phyloP scores from a whole-genome alignment of 2,888 invertebrate species.

The Drosophila suboccidentalis region DNA sequence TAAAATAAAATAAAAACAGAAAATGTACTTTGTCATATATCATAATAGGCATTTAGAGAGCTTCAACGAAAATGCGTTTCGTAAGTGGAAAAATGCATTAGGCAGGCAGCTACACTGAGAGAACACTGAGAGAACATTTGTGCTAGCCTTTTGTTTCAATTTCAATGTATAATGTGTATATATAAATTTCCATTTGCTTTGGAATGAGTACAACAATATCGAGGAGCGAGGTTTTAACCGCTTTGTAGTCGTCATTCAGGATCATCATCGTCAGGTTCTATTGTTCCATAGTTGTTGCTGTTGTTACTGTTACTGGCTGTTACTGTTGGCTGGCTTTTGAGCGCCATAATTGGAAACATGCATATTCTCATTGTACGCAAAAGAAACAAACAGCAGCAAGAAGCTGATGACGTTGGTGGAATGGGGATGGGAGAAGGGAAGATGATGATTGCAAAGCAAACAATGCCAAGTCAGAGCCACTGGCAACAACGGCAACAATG shows the following conservation, averaged over 20 bases:
- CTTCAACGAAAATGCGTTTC: slow-evolving; percentile 18
- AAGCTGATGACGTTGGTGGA: slow-evolving; percentile 13
- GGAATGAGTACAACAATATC: slow-evolving; percentile 2
- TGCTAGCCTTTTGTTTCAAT: slow-evolving; percentile 47
- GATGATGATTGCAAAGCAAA: slow-evolving; percentile 76
- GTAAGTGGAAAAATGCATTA: slow-evolving; percentile 62
- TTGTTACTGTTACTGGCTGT: slow-evolving; percentile 32
- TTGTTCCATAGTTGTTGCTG: slow-evolving; percentile 48
- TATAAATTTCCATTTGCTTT: slow-evolving; percentile 67
- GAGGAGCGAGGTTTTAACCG: slow-evolving; percentile 10
- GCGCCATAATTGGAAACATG: slow-evolving; percentile 81
- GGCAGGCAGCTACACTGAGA: slow-evolving; percentile 15
- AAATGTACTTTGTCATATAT: slow-evolving; percentile 9
- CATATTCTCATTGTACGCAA: slow-evolving; percentile 75
- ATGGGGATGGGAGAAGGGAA: slow-evolving; percentile 13
- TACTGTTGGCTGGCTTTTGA: slow-evolving; percentile 69
- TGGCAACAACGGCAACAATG: slow-evolving; percentile 55
- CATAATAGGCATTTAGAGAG: slow-evolving; percentile 14
- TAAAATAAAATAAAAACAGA: background rate
- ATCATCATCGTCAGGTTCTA: slow-evolving; percentile 30
- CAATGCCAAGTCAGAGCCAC: slow-evolving; percentile 75
- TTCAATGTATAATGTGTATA: slow-evolving; percentile 56
- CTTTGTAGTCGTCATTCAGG: slow-evolving; percentile 47
- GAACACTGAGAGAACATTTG: background rate
- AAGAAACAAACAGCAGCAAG: slow-evolving; percentile 28